These are phyloP conservation scores for Spisula subtruncata DNA, from an alignment of 2,888 invertebrate genomes.

Conservation along the genomic window DNA sequence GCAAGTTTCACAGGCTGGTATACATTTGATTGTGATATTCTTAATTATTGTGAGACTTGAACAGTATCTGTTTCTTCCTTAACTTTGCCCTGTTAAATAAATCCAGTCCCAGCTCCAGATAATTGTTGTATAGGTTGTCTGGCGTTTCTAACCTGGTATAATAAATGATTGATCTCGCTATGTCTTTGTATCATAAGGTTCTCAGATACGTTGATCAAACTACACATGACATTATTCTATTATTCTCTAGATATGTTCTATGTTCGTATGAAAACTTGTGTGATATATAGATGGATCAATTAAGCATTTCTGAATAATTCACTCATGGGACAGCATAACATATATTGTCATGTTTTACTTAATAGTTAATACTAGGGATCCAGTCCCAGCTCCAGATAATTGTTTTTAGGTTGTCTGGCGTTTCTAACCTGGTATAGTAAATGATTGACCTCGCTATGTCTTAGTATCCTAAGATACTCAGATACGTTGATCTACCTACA, in stretches of 20 bases:
- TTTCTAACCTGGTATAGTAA: conserved; percentile 58
- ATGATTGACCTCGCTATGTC: conserved; percentile 45
- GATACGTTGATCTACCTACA: conserved; percentile 43
- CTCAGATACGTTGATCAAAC: conserved; percentile 33
- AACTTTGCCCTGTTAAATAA: background rate
- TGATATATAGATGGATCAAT: too few relatives aligned
- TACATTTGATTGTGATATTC: too few relatives aligned
- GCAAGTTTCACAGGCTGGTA: too few relatives aligned
- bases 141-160: conserved; percentile 59
- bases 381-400: conserved; percentile 66
- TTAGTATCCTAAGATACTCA: background rate
- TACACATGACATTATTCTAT: too few relatives aligned
- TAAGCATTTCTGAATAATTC: too few relatives aligned
- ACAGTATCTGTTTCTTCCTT: too few relatives aligned
- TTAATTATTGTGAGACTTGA: too few relatives aligned
- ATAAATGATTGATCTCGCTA: conserved; percentile 48
- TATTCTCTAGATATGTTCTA: too few relatives aligned
- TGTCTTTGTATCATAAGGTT: conserved; percentile 15
- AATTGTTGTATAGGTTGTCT: conserved; percentile 41
- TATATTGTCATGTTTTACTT: too few relatives aligned
- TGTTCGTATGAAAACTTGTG: too few relatives aligned
- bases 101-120: conserved; percentile 66
- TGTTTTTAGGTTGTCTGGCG: conserved; percentile 49
- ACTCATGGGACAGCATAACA: too few relatives aligned
- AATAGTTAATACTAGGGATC: background rate